Conservation (phyloP, 1,140 invertebrate species). For the Cardiocondyla obscurior region DNA sequence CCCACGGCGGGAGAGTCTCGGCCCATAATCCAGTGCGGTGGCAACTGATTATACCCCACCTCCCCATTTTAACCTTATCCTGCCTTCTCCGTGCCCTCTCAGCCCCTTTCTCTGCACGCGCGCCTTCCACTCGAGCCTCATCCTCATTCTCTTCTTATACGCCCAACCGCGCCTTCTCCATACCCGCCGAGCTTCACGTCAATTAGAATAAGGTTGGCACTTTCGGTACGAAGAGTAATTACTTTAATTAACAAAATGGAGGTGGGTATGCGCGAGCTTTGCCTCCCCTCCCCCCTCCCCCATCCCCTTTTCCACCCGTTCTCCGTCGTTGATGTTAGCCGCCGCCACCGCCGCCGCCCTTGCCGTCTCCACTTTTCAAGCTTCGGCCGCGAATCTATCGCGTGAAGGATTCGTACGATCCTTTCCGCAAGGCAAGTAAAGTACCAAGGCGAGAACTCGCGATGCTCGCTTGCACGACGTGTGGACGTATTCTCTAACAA, state of each 20-base stretch:
- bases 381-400: slow-evolving; percentile 64
- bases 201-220: slow-evolving; percentile 85
- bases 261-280: slow-evolving; percentile 76
- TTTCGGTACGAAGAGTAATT: slow-evolving; percentile 85
- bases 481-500: slow-evolving; percentile 49
- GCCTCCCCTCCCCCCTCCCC: slow-evolving; percentile 54
- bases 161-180: slow-evolving; percentile 66
- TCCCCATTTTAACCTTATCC: slow-evolving; percentile 75
- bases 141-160: slow-evolving; percentile 64
- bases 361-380: slow-evolving; percentile 54
- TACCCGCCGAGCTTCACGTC: slow-evolving; percentile 83
- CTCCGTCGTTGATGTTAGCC: slow-evolving; percentile 65
- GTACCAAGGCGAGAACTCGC: slow-evolving; percentile 60
- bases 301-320: slow-evolving; percentile 59
- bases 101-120: slow-evolving; percentile 37
- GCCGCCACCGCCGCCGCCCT: slow-evolving; percentile 11
- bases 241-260: slow-evolving; percentile 86
- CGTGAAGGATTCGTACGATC: slow-evolving; percentile 72
- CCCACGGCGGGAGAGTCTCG: slow-evolving; percentile 74
- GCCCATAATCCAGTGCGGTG: slow-evolving; percentile 83
- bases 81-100: slow-evolving; percentile 65
- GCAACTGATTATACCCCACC: slow-evolving; percentile 83
- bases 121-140: slow-evolving; percentile 53
- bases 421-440: slow-evolving; percentile 74
- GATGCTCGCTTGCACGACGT: slow-evolving; percentile 60